Conservation (phyloP, 2,797 vertebrate genomes). For the Picus viridis region DNA sequence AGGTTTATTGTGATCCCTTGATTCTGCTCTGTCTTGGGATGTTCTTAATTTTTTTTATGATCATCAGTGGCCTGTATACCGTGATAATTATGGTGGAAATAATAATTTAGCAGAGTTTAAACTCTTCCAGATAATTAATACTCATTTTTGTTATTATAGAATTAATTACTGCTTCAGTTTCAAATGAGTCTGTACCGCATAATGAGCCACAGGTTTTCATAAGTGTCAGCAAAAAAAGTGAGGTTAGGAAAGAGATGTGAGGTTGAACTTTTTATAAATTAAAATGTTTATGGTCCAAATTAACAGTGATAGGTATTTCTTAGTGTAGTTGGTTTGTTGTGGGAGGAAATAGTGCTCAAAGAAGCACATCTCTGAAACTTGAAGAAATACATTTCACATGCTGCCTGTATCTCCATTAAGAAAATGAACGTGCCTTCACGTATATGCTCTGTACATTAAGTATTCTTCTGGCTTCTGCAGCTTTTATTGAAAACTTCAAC, state of each 20-base stretch:
- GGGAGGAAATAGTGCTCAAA: neutral
- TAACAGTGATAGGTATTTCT: neutral
- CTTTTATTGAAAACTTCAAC: neutral
- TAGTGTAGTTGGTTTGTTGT: neutral
- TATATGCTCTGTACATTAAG: neutral
- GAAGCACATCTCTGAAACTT: neutral
- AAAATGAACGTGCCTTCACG: neutral
- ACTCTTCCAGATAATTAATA: slow-evolving; percentile 1
- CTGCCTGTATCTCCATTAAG: neutral
- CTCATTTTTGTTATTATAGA: neutral
- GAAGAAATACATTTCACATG: neutral
- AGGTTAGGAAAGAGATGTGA: neutral
- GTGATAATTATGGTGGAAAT: neutral
- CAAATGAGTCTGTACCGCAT: neutral
- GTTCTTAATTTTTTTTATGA: slow-evolving; percentile 3
- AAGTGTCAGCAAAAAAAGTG: neutral
- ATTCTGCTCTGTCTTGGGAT: neutral
- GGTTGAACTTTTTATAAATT: neutral
- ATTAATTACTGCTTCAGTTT: slow-evolving; percentile 26
- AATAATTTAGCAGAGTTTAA: neutral
- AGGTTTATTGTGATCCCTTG: neutral
- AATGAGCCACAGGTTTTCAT: neutral
- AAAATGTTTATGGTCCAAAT: neutral
- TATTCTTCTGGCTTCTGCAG: neutral
- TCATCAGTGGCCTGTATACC: neutral